Conservation (phyloP, 1,140 invertebrate genomes). For the Bilobella aurantiaca region DNA sequence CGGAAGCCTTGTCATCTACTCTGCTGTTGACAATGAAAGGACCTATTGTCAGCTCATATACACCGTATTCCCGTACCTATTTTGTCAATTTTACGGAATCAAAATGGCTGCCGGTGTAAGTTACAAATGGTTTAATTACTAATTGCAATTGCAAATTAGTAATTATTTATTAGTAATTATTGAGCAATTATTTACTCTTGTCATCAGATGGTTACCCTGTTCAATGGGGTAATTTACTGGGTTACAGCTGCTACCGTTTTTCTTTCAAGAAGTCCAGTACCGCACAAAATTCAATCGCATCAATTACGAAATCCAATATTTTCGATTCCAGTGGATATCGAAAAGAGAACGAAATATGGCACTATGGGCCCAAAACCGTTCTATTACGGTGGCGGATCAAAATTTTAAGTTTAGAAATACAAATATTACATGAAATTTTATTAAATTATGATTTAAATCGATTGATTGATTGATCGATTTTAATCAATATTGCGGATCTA, state of each 20-base stretch:
- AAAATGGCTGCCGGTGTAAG: conserved; percentile 6
- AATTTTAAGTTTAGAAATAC: too few species aligned
- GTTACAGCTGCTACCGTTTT: not conserved
- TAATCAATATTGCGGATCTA: too few species aligned
- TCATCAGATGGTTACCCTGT: not conserved
- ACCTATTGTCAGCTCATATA: not conserved
- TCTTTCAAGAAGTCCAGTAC: not conserved
- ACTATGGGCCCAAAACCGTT: too few species aligned
- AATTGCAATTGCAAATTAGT: not conserved
- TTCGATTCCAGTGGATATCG: not conserved
- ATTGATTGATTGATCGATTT: too few species aligned
- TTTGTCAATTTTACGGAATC: not conserved
- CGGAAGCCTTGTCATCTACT: conserved; percentile 3
- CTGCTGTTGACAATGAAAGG: not conserved
- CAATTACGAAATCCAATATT: not conserved
- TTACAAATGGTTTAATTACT: not conserved
- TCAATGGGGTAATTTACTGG: not conserved
- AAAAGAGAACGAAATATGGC: too few species aligned
- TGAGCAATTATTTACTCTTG: too few species aligned
- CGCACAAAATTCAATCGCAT: not conserved
- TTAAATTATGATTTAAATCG: too few species aligned
- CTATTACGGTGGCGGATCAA: too few species aligned
- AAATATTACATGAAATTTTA: too few species aligned
- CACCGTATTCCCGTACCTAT: not conserved
- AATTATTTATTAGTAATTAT: not conserved